Evolutionary conservation across 2,113 vertebrate genomes (phyloP), one percentile per base, ranked within the genome.

Genomic region (Bubalus kerabau): DNA sequence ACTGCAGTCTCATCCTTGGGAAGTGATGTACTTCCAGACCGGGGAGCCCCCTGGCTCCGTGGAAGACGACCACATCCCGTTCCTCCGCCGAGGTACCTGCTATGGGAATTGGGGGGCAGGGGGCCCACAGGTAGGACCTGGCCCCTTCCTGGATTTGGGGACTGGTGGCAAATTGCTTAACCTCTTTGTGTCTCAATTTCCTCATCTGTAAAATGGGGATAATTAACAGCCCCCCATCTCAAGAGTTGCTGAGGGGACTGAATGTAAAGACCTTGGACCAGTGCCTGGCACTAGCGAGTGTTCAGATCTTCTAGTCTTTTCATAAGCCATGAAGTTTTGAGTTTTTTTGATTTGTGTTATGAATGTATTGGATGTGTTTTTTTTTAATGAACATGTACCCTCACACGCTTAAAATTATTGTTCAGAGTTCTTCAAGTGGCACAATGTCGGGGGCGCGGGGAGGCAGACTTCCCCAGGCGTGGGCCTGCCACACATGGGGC

Each of bases 51-150:
- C 99, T 0, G 99, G 99, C 14, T 98, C 99, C 0, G 99, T 99
- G 6, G 99, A 99, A 94, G 99, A 99, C 0, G 99, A 99, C 95
- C 99, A 99, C 83, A 83, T 99, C 62, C 99, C 99, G 26, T 99
- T 99, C 98, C 99, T 99, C 43, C 99, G 98, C 78, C 98, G 97
- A 98, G 99, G 99, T 99, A 97, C 57, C 40, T 43, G 9, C 13
- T 3, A 4, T 1, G 1, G 36, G 74, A 84, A 9, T 1, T 1
- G 6, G 59, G 6, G 32, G 14, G 7, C 0, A 1, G 17, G 16
- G 3, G 2, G 94, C 54, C 24, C 40, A 32, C 52, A n/a, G 2
- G 5, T n/a, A 30, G 19, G 46, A 32, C 60, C 16, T 62, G 64
- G 64, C 50, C 11, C 30, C 23, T 87, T 91, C 46, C 32, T 62